These are phyloP conservation scores for Actinia tenebrosa DNA, from an alignment of 64 coral and sea anemone genomes.

Conservation along the genomic window DNA sequence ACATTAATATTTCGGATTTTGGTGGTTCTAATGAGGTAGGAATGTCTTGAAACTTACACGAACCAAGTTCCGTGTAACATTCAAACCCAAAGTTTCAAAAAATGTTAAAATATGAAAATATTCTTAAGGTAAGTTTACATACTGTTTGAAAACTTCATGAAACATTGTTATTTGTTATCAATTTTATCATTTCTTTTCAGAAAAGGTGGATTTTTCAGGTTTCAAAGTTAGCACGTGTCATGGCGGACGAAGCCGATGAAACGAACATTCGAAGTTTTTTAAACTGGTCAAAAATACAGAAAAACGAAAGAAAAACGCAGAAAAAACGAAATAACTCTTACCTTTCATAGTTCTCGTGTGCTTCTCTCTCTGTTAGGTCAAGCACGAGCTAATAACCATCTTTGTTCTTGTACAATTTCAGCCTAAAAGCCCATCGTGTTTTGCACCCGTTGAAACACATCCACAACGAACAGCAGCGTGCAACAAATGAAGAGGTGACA, in stretches of 20 bases:
- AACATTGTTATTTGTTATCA: no score
- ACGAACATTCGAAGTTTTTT: neutral
- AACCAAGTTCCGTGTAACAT: no score
- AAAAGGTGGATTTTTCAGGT: no score
- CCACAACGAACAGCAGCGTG: neutral
- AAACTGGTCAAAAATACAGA: neutral
- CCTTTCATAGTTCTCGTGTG: neutral
- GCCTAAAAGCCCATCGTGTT: neutral
- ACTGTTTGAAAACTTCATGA: no score
- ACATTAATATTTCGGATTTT: no score
- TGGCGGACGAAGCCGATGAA: neutral
- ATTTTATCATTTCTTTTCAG: no score
- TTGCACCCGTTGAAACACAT: neutral
- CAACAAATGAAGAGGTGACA: neutral
- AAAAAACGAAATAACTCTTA: neutral
- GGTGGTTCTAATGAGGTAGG: no score
- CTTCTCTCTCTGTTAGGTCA: neutral
- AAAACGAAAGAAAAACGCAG: neutral
- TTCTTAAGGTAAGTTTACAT: no score
- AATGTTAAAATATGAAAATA: no score
- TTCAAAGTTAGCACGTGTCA: neutral
- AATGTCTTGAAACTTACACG: no score
- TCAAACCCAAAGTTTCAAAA: no score
- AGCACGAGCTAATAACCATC: neutral
- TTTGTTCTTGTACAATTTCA: neutral